These are phyloP conservation scores for Gallirallus australis DNA, from an alignment of 2,797 vertebrate species.

Conservation along the genomic window DNA sequence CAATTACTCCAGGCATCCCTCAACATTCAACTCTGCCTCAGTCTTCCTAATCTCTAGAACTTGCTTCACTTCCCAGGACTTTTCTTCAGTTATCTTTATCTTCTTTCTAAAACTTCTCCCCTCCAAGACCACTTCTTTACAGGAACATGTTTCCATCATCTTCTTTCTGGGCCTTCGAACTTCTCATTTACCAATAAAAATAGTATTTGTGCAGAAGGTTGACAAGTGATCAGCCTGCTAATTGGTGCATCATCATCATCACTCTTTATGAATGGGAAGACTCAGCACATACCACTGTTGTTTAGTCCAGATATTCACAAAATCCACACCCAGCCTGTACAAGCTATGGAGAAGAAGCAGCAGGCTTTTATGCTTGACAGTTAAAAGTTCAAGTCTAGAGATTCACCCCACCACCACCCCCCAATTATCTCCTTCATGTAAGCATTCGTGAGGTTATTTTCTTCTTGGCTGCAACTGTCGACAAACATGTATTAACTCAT, in stretches of 20 bases:
- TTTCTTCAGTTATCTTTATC: background rate
- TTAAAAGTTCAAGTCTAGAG: constrained; percentile 31
- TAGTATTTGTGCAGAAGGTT: background rate
- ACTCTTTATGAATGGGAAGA: background rate
- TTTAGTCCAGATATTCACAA: background rate
- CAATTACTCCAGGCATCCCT: background rate
- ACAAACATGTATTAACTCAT: background rate
- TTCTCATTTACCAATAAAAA: background rate
- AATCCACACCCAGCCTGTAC: background rate
- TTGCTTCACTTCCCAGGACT: background rate
- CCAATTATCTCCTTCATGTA: background rate
- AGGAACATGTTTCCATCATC: background rate
- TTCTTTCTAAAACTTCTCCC: background rate
- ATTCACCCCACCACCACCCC: background rate
- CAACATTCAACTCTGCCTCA: background rate
- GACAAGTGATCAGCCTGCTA: background rate
- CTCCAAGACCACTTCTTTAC: background rate
- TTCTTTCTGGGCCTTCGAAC: background rate
- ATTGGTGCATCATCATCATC: background rate
- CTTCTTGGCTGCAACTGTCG: background rate
- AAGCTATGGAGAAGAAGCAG: background rate
- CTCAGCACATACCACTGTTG: background rate
- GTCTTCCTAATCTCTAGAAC: background rate
- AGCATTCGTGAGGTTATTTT: background rate
- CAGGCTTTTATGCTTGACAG: background rate